These are phyloP conservation scores for Drosophila setosimentum DNA, from an alignment of 2,888 invertebrate species.

Conservation along the genomic window DNA sequence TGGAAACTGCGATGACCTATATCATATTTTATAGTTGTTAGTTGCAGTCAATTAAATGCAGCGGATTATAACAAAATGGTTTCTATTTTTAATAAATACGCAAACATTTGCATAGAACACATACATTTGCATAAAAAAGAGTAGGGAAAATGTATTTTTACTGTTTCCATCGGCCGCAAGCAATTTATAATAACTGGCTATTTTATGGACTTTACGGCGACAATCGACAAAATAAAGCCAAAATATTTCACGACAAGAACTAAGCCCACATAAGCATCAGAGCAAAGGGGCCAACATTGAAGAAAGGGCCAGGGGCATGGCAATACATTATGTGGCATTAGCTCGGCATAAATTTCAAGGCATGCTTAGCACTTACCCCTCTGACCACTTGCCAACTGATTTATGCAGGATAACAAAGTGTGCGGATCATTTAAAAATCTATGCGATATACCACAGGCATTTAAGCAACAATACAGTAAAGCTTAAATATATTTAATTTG, in stretches of 20 bases:
- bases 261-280: slow-evolving; percentile 61
- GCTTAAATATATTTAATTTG: background rate
- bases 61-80: slow-evolving; percentile 68
- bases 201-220: slow-evolving; percentile 71
- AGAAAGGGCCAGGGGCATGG: slow-evolving; percentile 1
- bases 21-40: slow-evolving; percentile 54
- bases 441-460: slow-evolving; percentile 5
- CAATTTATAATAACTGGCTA: slow-evolving; percentile 68
- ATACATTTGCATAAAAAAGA: slow-evolving; percentile 35
- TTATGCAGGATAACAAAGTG: slow-evolving; percentile 62
- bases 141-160: slow-evolving; percentile 27
- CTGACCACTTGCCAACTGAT: slow-evolving; percentile 24
- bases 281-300: slow-evolving; percentile 5
- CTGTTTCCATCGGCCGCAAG: slow-evolving; percentile 46
- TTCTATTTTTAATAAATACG: slow-evolving; percentile 71
- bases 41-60: slow-evolving; percentile 76
- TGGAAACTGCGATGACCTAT: slow-evolving; percentile 45
- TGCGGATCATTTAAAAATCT: slow-evolving; percentile 55
- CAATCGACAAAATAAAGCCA: slow-evolving; percentile 74
- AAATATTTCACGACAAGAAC: slow-evolving; percentile 72
- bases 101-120: slow-evolving; percentile 66
- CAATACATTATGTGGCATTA: slow-evolving; percentile 65
- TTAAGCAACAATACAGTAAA: slow-evolving; percentile 22
- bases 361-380: slow-evolving; percentile 3
- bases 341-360: slow-evolving; percentile 67